Conservation (phyloP, 2,797 vertebrate genomes). For the Lepilemur septentrionalis region DNA sequence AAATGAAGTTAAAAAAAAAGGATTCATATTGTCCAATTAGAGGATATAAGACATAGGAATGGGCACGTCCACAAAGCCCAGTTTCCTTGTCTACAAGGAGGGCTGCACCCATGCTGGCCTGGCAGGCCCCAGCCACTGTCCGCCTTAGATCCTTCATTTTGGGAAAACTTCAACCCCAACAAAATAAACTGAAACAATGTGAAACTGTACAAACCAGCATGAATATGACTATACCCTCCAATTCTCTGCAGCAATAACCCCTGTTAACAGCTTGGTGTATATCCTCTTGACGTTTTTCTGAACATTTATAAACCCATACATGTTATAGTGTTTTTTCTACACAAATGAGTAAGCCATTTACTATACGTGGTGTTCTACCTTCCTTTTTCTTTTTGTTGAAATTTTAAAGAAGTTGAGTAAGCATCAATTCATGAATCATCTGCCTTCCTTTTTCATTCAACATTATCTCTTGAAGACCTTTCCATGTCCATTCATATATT, state of each 20-base stretch:
- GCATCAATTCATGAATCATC: neutral
- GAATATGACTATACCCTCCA: neutral
- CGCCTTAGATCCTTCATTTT: neutral
- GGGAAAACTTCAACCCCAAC: neutral
- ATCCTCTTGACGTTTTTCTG: neutral
- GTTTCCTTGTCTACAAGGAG: neutral
- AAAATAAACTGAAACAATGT: neutral
- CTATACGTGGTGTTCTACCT: neutral
- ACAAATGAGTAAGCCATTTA: neutral
- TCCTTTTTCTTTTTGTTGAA: neutral
- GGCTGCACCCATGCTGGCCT: neutral
- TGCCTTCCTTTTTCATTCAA: neutral
- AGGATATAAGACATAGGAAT: neutral
- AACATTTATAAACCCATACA: neutral
- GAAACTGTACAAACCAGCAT: neutral
- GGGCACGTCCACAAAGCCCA: neutral
- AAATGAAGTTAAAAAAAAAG: neutral
- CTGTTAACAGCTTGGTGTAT: neutral
- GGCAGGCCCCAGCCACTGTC: neutral
- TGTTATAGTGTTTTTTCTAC: neutral
- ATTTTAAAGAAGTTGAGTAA: neutral
- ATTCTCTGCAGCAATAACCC: neutral
- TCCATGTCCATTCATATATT: neutral
- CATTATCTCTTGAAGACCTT: neutral
- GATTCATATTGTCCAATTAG: neutral